Evolutionary conservation across 2,113 vertebrate species (phyloP), one percentile per base, ranked within the genome.

Genomic region (Spea multiplicata): DNA sequence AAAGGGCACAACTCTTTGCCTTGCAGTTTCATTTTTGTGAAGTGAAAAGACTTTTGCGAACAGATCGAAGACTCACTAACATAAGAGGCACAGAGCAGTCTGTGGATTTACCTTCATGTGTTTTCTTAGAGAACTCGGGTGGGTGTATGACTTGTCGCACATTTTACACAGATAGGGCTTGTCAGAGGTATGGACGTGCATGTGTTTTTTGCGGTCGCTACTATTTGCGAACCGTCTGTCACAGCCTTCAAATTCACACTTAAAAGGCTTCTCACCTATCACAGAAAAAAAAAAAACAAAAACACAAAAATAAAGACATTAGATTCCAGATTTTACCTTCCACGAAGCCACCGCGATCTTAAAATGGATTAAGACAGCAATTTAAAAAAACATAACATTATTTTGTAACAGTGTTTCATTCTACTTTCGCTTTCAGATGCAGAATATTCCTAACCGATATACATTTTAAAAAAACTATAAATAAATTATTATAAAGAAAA

Each of bases 101-200:
- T 13, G 55, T 9, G 2, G 6, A n/a, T 77, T 75, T 96, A 99
- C 97, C 96, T 99, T 99, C 97, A 98, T 98, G 92, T 99, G 97
- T 92, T 98, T 99, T 89, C 97, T 94, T 87, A 98, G 94, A 80
- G 97, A 98, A 92, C 96, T 98, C 86, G 97, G 97, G 79, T 98
- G 97, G 82, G 97, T 99, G 93, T 99, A 99, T 71, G 97, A 99
- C 93, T 99, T 99, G 91, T 99, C 97, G 84, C 97, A 99, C 97
- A 99, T 97, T 95, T 99, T 99, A 95, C 97, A 99, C 67, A 99
- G 95, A 91, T 99, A 99, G 48, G 97, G 97, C 84, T 99, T 99
- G 91, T 99, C 97, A 76, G 96, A 98, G 81, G 97, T 98, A 86
- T 99, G 97, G 87, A 99, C 97, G 88, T 99, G 97, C 97, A 99